Evolutionary conservation across 1,140 invertebrate genomes (phyloP), one percentile per base, ranked within the genome.

Genomic region (Phthorimaea operculella): DNA sequence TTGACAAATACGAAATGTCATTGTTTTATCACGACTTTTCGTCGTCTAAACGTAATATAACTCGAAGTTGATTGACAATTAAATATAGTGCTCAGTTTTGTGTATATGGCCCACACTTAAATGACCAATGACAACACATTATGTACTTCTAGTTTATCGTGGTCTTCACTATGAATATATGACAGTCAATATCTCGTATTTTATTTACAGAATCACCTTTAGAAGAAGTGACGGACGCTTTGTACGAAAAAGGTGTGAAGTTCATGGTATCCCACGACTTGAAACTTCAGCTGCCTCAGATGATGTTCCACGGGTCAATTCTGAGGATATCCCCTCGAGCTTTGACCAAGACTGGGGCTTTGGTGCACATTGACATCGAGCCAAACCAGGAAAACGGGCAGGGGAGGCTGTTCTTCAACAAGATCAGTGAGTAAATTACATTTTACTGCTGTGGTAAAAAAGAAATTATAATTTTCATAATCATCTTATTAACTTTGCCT

Each of bases 201-300:
- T 39, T 39, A 39, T 54, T 83, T 72, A 10, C 83, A 84, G 81
- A 83, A 62, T 87, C 86, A 34, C 91, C 90, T 10, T 82, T 93
- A 36, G 90, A 93, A 83, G 91, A 93, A 83, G 88, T 94, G 4
- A 90, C 91, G 4, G 87, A 89, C 57, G 88, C 90, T 0, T 70
- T 94, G 1, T 89, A 91, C 61, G 87, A 88, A 28, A 91, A 90
- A 72, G 88, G 89, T 0, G 80, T 92, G 0, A 90, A 90, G 59
- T 94, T 94, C 68, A 77, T 93, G 3, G 90, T 92, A 73, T 93
- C 91, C 0, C 90, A 93, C 58, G 90, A 94, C 68, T 87, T 94
- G 61, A 89, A 91, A 63, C 56, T 94, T 4, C 83, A 88, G 15
- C 64, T 94, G 16, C 93, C 93, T 0, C 87, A 92, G 51, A 87